Evolutionary conservation across 2,113 vertebrate genomes (phyloP).

Genomic region (Misgurnus anguillicaudatus): DNA sequence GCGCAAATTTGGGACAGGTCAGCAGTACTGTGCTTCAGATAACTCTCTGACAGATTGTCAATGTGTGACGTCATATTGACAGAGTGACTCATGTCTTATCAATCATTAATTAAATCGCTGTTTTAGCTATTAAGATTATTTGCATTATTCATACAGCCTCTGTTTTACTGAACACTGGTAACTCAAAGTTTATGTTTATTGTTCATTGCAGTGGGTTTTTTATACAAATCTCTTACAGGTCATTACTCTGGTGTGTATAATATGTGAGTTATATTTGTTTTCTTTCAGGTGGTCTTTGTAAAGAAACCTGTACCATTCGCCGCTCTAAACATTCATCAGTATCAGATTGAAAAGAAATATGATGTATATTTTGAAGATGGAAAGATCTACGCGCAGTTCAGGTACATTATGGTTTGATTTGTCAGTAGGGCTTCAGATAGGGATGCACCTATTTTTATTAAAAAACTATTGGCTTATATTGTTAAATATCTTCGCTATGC

Average conservation of each 20-base stretch:
- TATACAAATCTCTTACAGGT: too few relatives aligned
- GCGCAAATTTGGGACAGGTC: neutral
- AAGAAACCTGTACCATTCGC: constrained; percentile 82
- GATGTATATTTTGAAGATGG: constrained; percentile 89
- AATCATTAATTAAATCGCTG: neutral
- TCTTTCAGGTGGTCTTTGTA: constrained; percentile 88
- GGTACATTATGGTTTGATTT: constrained; percentile 67
- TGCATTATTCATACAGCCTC: neutral
- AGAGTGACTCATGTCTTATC: neutral
- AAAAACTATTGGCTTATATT: too few relatives aligned
- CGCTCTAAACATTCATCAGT: constrained; percentile 77
- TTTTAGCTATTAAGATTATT: neutral
- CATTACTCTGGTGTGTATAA: neutral
- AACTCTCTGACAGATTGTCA: constrained; percentile 8
- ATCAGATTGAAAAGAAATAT: constrained; percentile 87
- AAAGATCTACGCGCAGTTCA: constrained; percentile 84
- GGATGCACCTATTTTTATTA: neutral
- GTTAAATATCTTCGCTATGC: too few relatives aligned
- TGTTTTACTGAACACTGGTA: neutral
- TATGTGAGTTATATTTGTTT: neutral
- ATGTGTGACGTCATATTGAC: constrained; percentile 4
- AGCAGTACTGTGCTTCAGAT: neutral
- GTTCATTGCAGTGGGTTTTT: too few relatives aligned
- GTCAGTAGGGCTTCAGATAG: neutral
- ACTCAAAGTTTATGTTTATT: neutral